Evolutionary conservation across 2,888 invertebrate genomes (phyloP).

Genomic region (Amphiduros pacificus): DNA sequence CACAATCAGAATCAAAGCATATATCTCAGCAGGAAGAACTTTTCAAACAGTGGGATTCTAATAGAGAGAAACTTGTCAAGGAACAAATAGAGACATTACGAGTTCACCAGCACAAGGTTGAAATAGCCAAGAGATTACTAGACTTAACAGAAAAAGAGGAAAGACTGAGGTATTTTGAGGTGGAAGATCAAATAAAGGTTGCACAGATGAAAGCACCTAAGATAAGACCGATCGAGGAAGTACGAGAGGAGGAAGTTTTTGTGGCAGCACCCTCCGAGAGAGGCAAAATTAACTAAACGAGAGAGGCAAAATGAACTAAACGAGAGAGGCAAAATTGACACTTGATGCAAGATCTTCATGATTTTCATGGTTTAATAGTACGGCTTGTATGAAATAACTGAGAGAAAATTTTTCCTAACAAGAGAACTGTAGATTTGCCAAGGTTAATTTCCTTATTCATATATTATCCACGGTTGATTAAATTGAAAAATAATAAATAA

Average conservation of each 20-base stretch:
- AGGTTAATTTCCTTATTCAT: no score
- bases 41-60: constrained; percentile 1
- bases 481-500: no score
- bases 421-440: no score
- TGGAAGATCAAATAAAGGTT: constrained; percentile 37
- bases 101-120: no score
- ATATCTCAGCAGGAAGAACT: constrained; percentile 18
- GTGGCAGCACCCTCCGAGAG: constrained; percentile 31
- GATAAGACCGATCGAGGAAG: constrained; percentile 22
- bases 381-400: no score
- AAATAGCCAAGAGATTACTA: constrained; percentile 21
- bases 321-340: no score
- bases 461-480: no score
- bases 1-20: constrained; percentile 8
- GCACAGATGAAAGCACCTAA: constrained; percentile 21
- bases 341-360: no score
- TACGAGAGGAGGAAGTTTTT: constrained; percentile 31
- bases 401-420: no score
- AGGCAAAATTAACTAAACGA: constrained; percentile 8
- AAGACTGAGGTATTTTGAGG: constrained; percentile 43
- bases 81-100: no score
- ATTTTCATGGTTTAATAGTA: no score
- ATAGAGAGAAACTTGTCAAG: constrained; percentile 2
- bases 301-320: no score
- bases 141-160: constrained; percentile 36